Evolutionary conservation across 2,113 vertebrate genomes (phyloP), one percentile per base, ranked within the genome.

Genomic region (Cynoglossus semilaevis): DNA sequence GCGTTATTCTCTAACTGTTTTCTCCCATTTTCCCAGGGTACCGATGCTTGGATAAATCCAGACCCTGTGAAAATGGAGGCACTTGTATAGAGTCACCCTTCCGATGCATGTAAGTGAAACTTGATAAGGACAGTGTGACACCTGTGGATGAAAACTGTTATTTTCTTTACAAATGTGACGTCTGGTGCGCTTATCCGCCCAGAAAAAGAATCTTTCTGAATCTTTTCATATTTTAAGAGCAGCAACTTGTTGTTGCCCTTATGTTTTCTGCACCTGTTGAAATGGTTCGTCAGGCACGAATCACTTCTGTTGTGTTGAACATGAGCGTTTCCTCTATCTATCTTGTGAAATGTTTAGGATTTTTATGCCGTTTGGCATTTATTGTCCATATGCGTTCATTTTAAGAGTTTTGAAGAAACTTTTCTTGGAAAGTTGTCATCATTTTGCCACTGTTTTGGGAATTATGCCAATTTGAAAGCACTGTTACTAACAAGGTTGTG

Each of bases 41-140:
- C 74, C 87, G 64, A 49, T 91, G 90, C 80, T 13, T 75, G 83
- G 90, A 91, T 81, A 82, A 84, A 79, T 47, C 84, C 72, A 88
- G 67, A 70, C 84, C 90, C 12, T 92, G 91, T 84, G 90, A 91
- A 76, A 91, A 92, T 76, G 91, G 88, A 83, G 91, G 88, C 72
- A 91, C 87, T 59, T 92, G 91, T 78, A 70, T 86, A 70, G 89
- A 91, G 58, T 89, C 89, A 54, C 56, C 82, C 3, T 70, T 71
- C 36, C 77, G 72, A 76, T 92, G 91, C 91, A 85, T 90, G 91
- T 92, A 91, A 92, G 91, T 91, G 17, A 8, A 70, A 63, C 42
- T 52, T 36, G 19, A 62, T 68, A 49, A 14, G 80, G 14, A 29
- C 8, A 34, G 40, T 16, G 53, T 58, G 10, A 50, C 5, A 19